Base-by-base conservation (phyloP, 2,113 vertebrate species). In the Triplophysa siluroides region DNA sequence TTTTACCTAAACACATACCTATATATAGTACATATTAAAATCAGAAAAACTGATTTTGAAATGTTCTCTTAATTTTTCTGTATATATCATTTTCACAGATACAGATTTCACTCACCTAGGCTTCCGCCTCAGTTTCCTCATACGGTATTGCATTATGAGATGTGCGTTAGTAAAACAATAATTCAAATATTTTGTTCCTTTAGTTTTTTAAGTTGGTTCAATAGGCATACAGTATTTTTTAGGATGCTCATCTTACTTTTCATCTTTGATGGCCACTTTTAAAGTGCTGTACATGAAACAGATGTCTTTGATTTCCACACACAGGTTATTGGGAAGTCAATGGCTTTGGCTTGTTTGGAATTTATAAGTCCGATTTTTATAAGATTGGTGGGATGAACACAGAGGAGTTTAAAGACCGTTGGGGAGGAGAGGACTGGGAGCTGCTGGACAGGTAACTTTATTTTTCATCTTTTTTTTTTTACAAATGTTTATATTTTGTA, bases 261-360 rank as follows among this genome's bases (percentile, higher is more conserved):
- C 4, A 18, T 18, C 14, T 52, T 18, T 52, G 50, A 16, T 18
- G 3, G 8, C 69, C 52, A 58, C 12, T 56, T 10, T 47, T 7
- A 29, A 9, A 63, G 54, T 43, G 0, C 12, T 47, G 68, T 3
- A 77, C n/a, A 50, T 26, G 6, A 38, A 38, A 38, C 21, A 50
- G 4, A 63, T 66, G 3, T 82, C n/a, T 81, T 11, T 76, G 6
- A 4, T 33, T 14, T 84, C 3, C 12, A 38, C 50, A 78, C 84
- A 7, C 87, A 98, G 98, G 98, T 21, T 99, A 98, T 91, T 99
- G 98, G 98, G 98, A 99, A 84, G 98, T 99, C 71, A 99, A 99
- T 0, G 98, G 98, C 64, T 99, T 99, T 0, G 97, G 98, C 8
- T 93, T 99, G 78, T 98, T 99, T 0, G 98, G 98, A 54, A 98